phyloP scores from a whole-genome alignment of 1,140 invertebrate genomes.

The Bilobella aurantiaca region DNA sequence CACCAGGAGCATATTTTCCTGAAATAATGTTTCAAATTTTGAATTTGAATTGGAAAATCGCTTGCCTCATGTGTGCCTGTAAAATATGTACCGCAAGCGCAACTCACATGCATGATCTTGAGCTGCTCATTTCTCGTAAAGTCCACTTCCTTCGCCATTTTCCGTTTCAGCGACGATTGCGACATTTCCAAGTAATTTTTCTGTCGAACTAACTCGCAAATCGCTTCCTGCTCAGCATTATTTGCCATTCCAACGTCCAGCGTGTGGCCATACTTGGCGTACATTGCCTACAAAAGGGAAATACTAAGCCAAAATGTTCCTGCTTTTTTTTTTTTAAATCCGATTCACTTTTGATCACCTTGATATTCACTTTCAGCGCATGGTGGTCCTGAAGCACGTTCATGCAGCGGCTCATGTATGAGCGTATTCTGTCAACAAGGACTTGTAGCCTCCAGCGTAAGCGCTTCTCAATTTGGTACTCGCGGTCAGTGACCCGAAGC shows the following conservation, averaged over 20 bases:
- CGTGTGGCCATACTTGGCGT: slow-evolving; percentile 62
- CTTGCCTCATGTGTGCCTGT: no score
- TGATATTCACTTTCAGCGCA: slow-evolving; percentile 63
- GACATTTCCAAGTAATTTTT: slow-evolving; percentile 66
- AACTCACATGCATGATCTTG: slow-evolving; percentile 45
- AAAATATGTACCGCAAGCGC: slow-evolving; percentile 6
- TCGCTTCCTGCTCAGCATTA: slow-evolving; percentile 45
- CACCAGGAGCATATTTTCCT: slow-evolving; percentile 65
- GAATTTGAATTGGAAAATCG: slow-evolving; percentile 7
- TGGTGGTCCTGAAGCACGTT: slow-evolving; percentile 62
- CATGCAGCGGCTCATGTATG: slow-evolving; percentile 64
- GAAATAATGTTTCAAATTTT: slow-evolving; percentile 13
- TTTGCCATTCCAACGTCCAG: slow-evolving; percentile 52
- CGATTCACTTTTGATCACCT: slow-evolving; percentile 52
- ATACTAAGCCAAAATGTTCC: not conserved
- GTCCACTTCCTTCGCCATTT: slow-evolving; percentile 43
- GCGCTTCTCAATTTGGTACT: slow-evolving; percentile 56
- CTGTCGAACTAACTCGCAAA: slow-evolving; percentile 46
- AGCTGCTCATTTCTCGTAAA: slow-evolving; percentile 44
- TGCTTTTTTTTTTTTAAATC: not conserved
- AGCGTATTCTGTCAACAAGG: slow-evolving; percentile 60
- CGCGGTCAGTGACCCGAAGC: slow-evolving; percentile 54
- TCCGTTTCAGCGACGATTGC: slow-evolving; percentile 50
- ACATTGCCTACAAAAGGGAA: slow-evolving; percentile 45
- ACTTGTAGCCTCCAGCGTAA: slow-evolving; percentile 53